A percentile compares a stretch with the other conserved stretches of the same genome.
phyloP scores from a whole-genome alignment of 2,113 vertebrate species.

The Eubucco bourcierii region DNA sequence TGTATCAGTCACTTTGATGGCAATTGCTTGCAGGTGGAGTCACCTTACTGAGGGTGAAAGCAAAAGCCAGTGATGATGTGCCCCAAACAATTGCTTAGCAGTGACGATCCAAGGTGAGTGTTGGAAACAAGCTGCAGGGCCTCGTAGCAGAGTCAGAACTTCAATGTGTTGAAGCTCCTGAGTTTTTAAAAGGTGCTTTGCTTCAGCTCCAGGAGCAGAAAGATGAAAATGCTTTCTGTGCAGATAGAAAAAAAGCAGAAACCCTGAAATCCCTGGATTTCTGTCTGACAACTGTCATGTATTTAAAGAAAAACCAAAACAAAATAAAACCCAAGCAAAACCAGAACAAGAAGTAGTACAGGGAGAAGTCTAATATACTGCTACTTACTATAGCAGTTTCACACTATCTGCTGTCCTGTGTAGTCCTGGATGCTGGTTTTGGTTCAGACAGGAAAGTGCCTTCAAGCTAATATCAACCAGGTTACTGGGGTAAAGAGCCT shows the following conservation, averaged over 20 bases:
- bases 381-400: neutral
- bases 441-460: neutral
- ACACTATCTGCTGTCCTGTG: rapidly evolving
- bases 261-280: neutral
- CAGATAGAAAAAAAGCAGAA: neutral
- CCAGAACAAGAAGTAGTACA: too few relatives aligned
- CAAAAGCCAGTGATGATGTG: neutral
- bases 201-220: neutral
- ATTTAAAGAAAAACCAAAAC: neutral
- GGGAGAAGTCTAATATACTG: neutral
- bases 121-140: too few relatives aligned
- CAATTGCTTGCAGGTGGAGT: neutral
- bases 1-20: neutral
- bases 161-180: rapidly evolving
- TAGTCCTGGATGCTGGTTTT: neutral
- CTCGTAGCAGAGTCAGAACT: neutral
- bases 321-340: neutral
- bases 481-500: neutral
- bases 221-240: neutral
- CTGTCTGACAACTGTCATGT: neutral
- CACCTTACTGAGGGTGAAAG: neutral
- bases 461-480: rapidly evolving
- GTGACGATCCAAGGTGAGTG: neutral
- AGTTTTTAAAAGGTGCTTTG: neutral
- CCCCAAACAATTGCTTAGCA: neutral